phyloP scores from a whole-genome alignment of 2,888 invertebrate species.

The Phortica magna region DNA sequence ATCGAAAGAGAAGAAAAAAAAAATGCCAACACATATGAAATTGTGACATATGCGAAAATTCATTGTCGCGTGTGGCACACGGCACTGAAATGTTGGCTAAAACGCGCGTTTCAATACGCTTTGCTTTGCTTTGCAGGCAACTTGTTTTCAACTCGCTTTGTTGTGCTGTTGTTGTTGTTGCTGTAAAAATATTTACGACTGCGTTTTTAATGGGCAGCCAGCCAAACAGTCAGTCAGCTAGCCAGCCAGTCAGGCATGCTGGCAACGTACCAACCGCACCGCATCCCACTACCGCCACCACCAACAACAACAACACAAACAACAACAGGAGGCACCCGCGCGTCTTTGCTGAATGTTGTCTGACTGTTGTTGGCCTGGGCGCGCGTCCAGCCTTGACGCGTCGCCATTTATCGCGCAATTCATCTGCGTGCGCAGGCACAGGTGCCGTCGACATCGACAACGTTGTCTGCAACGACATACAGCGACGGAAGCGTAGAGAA shows the following conservation, averaged over 20 bases:
- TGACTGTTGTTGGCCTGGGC: conserved; percentile 35
- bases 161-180: neutral
- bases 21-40: conserved; percentile 4
- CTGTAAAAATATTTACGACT: conserved; percentile 30
- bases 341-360: neutral
- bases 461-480: too few species aligned
- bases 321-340: neutral
- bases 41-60: conserved; percentile 73
- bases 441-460: conserved; percentile 13
- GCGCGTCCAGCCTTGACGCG: conserved; percentile 26
- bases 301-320: neutral
- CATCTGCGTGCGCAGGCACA: conserved; percentile 35
- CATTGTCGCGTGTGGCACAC: conserved; percentile 69
- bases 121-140: conserved; percentile 32
- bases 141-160: conserved; percentile 30
- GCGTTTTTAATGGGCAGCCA: conserved; percentile 22
- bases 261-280: neutral
- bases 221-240: neutral
- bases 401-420: conserved; percentile 48
- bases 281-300: neutral
- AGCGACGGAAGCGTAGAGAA: too few species aligned
- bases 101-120: conserved; percentile 1
- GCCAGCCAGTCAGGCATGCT: neutral
- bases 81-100: conserved; percentile 8
- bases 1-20: neutral